These are phyloP conservation scores for Bradypodion pumilum DNA, from an alignment of 2,797 vertebrate species.

Conservation along the genomic window DNA sequence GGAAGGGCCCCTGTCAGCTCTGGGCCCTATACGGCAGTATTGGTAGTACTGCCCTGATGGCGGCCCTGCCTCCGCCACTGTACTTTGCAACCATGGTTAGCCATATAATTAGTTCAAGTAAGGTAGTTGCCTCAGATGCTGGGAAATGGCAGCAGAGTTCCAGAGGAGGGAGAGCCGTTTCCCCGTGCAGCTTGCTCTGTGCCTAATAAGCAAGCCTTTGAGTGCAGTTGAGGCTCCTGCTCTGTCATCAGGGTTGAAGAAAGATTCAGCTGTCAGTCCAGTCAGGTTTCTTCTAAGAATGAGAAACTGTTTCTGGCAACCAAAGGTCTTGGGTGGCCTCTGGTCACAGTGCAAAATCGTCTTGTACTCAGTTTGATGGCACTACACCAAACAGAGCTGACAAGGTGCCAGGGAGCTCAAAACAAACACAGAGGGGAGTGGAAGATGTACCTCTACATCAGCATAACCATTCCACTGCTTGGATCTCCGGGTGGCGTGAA, in stretches of 20 bases:
- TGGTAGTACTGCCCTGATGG: too few relatives aligned
- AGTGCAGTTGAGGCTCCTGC: not conserved
- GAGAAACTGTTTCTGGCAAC: not conserved
- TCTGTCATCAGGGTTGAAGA: not conserved
- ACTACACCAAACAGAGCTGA: not conserved
- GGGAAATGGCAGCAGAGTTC: not conserved
- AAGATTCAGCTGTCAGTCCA: not conserved
- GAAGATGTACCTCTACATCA: not conserved
- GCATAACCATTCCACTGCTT: slow-evolving; percentile 1
- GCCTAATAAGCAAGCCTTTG: not conserved
- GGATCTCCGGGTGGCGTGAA: slow-evolving; percentile 17
- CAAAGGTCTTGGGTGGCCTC: not conserved
- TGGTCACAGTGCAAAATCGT: not conserved
- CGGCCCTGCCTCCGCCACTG: too few relatives aligned
- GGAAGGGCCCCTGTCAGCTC: too few relatives aligned
- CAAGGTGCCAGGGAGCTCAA: not conserved
- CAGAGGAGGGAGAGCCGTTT: not conserved
- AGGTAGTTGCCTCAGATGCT: not conserved
- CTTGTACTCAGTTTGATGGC: not conserved
- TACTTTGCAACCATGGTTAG: not conserved
- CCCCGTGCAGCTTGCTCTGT: not conserved
- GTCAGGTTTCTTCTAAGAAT: not conserved
- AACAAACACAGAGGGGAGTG: not conserved
- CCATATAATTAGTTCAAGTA: not conserved
- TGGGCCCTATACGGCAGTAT: too few relatives aligned